Evolutionary conservation across 2,888 invertebrate species (phyloP), one percentile per base, ranked within the genome.

Genomic region (Polymixis flavicincta): DNA sequence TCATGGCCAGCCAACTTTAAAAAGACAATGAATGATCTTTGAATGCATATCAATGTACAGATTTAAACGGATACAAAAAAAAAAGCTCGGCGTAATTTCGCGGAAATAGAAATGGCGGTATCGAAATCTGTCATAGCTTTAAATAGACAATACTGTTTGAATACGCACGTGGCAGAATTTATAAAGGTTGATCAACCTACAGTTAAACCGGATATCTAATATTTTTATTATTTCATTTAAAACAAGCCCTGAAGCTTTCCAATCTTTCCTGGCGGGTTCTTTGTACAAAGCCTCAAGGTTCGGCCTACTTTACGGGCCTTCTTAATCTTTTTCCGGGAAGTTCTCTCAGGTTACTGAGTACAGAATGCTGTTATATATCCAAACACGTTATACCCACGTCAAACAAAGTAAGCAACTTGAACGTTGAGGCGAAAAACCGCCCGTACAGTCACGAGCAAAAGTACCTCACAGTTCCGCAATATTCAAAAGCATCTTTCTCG

Each of bases 341-440:
- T 48, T 37, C 13, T 11, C 13, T 71, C 45, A n/a, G n/a, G 14
- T n/a, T 11, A 48, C 37, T 17, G 9, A 25, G 25, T 22, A 37
- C 11, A 71, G 17, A 48, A 57, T 25, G 22, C 25, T 71, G 9
- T 45, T 54, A 70, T 52, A 9, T 42, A 42, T 1, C 28, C 22
- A 8, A 22, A 71, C 19, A 55, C 19, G 11, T 71, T 28, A 17
- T 17, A 54, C 8, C 13, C 22, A 7, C 17, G 19, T 71, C n/a
- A 70, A 37, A n/a, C 25, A 72, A 37, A 57, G 45, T 71, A 32
- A 45, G 32, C 9, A 68, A 17, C n/a, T 45, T 55, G 14, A 19
- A 32, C 42, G 2, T 45, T 19, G n/a, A 69, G n/a, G 17, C 9
- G 22, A 2, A 17, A 59, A 68, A 45, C 42, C 13, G 19, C 19